These are phyloP conservation scores for Dascyllus trimaculatus DNA, from an alignment of 2,113 vertebrate genomes.

Conservation along the genomic window DNA sequence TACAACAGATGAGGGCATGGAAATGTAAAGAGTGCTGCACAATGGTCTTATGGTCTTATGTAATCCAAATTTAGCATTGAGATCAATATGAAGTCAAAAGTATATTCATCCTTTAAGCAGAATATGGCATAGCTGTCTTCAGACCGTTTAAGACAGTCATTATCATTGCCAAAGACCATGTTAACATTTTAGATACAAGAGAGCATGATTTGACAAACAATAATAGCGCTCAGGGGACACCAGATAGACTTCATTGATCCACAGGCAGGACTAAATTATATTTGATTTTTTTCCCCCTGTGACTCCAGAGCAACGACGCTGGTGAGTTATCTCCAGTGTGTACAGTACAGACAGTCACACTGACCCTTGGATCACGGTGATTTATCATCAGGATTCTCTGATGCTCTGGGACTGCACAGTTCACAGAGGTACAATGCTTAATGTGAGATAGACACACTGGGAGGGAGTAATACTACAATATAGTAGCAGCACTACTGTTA, in stretches of 20 bases:
- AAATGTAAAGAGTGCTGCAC: not conserved
- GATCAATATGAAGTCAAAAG: not conserved
- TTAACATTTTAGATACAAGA: slow-evolving; percentile 4
- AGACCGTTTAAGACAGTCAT: not conserved
- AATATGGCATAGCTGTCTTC: not conserved
- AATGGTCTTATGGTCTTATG: not conserved
- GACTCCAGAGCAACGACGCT: slow-evolving; percentile 21
- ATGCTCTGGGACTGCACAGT: slow-evolving; percentile 2
- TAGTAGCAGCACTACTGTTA: too few relatives aligned
- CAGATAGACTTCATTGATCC: slow-evolving; percentile 51
- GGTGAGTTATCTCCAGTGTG: slow-evolving; percentile 31
- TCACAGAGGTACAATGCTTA: not conserved
- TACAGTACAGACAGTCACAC: not conserved
- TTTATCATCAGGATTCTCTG: slow-evolving; percentile 32
- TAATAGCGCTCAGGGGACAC: slow-evolving; percentile 30
- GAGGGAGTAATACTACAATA: too few relatives aligned
- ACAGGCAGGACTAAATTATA: slow-evolving; percentile 38
- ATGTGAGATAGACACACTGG: not conserved
- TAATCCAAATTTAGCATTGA: not conserved
- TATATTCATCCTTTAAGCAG: not conserved
- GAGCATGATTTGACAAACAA: slow-evolving; percentile 29
- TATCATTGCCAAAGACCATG: not conserved
- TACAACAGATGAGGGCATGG: not conserved
- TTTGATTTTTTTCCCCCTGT: slow-evolving; percentile 39
- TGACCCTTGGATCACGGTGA: slow-evolving; percentile 10